These are phyloP conservation scores for Brachionus paranguensis DNA, from an alignment of 1,140 invertebrate genomes.

Conservation along the genomic window DNA sequence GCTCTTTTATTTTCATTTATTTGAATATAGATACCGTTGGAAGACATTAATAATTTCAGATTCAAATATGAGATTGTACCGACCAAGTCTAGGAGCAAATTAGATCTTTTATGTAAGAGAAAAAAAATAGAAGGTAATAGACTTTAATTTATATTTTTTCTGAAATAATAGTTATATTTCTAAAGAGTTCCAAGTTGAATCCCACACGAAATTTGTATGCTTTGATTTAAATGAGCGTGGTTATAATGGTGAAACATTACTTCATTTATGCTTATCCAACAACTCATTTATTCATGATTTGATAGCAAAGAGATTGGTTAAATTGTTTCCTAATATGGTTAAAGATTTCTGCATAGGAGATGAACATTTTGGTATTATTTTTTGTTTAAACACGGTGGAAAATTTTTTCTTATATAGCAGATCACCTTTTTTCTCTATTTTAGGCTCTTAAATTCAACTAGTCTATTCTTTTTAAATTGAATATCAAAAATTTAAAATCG, in stretches of 20 bases:
- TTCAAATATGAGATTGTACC: not conserved
- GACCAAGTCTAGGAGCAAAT: not conserved
- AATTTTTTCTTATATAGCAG: too few relatives aligned
- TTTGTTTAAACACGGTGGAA: not conserved
- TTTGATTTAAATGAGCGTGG: conserved; percentile 87
- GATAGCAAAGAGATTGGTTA: conserved; percentile 79
- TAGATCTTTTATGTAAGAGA: not conserved
- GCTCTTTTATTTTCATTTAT: conserved; percentile 36
- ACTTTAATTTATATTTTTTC: not conserved
- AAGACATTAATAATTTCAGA: not conserved
- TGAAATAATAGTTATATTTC: not conserved
- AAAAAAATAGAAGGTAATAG: not conserved
- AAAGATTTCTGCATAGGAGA: conserved; percentile 91
- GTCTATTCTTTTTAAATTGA: too few relatives aligned
- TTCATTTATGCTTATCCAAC: conserved; percentile 86
- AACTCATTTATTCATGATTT: conserved; percentile 83
- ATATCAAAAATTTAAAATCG: too few relatives aligned
- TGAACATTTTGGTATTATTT: conserved; percentile 80
- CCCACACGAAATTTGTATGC: conserved; percentile 68
- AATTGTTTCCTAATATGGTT: conserved; percentile 86
- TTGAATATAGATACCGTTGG: not conserved
- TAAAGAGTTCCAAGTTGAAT: not conserved
- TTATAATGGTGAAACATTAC: conserved; percentile 85
- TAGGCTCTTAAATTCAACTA: too few relatives aligned
- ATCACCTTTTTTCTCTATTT: too few relatives aligned